A percentile compares a stretch with the other conserved stretches of the same genome.
Evolutionary conservation across 2,113 vertebrate species (phyloP).

Genomic region (Coreoperca whiteheadi): DNA sequence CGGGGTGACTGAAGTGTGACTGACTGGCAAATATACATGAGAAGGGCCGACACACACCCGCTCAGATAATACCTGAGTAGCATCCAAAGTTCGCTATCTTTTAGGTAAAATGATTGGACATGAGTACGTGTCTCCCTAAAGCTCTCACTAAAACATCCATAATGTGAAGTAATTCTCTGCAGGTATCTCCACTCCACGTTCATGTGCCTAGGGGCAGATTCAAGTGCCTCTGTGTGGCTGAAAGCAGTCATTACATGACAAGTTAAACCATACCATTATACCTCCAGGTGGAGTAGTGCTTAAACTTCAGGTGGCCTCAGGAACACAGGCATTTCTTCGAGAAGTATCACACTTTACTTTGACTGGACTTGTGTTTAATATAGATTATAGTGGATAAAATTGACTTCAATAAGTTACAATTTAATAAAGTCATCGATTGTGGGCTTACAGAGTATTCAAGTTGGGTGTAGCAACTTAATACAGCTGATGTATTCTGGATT

Average conservation of each 20-base stretch:
- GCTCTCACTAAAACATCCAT: conserved; percentile 1
- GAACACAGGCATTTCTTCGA: conserved; percentile 1
- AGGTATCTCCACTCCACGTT: conserved; percentile 11
- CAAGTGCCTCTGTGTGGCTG: conserved; percentile 66
- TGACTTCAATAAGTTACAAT: neutral
- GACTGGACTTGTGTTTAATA: neutral
- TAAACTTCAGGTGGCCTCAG: conserved; percentile 6
- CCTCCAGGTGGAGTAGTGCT: conserved; percentile 13
- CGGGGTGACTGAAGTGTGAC: conserved; percentile 31
- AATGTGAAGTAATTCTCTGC: conserved; percentile 40
- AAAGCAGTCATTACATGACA: conserved; percentile 56
- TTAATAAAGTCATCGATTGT: neutral
- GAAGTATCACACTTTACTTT: neutral
- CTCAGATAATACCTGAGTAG: neutral
- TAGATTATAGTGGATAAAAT: neutral
- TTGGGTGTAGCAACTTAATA: conserved; percentile 6
- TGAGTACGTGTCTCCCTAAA: neutral
- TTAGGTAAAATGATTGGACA: conserved; percentile 8
- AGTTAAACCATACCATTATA: conserved; percentile 18
- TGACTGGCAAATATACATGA: conserved; percentile 1
- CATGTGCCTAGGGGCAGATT: conserved; percentile 15
- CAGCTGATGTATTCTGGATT: neutral
- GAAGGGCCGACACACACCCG: neutral
- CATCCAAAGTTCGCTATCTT: conserved; percentile 2
- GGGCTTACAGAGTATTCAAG: neutral